A percentile compares a stretch with the other conserved stretches of the same genome.
These are phyloP conservation scores for Pomacea maculata DNA, from an alignment of 1,140 invertebrate genomes.

Conservation along the genomic window DNA sequence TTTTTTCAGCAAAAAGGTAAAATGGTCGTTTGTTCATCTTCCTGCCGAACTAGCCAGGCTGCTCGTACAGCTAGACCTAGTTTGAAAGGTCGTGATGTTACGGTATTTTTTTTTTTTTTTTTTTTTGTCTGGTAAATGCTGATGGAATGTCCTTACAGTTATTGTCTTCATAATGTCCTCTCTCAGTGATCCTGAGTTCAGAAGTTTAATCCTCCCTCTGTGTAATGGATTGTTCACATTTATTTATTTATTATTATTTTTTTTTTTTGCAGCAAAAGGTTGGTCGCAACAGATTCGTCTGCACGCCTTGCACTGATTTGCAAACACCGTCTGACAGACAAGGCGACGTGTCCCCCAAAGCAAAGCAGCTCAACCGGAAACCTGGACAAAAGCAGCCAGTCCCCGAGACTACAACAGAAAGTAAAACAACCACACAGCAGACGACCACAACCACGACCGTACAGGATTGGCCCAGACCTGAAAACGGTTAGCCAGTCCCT, in stretches of 20 bases:
- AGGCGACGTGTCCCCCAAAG: not conserved
- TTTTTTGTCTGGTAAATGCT: not conserved
- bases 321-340: not conserved
- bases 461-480: not conserved
- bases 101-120: not conserved
- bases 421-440: not conserved
- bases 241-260: not conserved
- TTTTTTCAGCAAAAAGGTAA: constrained; percentile 37
- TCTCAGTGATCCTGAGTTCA: not conserved
- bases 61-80: not conserved
- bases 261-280: constrained; percentile 37
- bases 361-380: constrained; percentile 7
- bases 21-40: not conserved
- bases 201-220: not conserved
- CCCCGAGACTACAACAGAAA: not conserved
- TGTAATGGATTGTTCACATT: too few species aligned
- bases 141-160: not conserved
- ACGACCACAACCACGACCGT: not conserved
- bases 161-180: not conserved
- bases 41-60: not conserved
- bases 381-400: not conserved
- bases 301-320: constrained; percentile 34
- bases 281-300: constrained; percentile 44
- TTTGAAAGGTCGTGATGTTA: not conserved
- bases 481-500: too few species aligned